A percentile compares a stretch with the other conserved stretches of the same genome.
Conservation (phyloP, 1,140 invertebrate species). For the Campoletis sonorensis region DNA sequence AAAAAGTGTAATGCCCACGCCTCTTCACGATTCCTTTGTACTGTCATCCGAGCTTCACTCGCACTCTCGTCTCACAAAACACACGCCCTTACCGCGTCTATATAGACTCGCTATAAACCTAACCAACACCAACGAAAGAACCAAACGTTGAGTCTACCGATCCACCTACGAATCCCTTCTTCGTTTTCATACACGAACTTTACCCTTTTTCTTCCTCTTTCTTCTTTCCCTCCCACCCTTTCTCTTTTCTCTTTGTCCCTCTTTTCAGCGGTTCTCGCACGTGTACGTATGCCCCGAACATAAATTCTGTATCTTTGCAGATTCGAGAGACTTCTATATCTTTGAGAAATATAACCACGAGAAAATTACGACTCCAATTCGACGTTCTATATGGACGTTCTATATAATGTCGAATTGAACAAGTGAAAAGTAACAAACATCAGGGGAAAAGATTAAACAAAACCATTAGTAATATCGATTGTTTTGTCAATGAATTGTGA, state of each 20-base stretch:
- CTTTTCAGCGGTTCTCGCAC: neutral
- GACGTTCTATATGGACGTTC: no score
- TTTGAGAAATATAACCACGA: neutral
- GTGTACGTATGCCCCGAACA: neutral
- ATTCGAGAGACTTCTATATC: neutral
- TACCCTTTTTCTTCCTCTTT: neutral
- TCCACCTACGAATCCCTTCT: constrained; percentile 39
- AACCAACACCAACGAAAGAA: constrained; percentile 21
- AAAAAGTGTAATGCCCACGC: constrained; percentile 50
- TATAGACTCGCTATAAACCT: neutral
- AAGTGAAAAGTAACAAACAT: no score
- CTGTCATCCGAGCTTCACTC: constrained; percentile 48
- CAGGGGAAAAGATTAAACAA: neutral
- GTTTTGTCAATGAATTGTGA: neutral
- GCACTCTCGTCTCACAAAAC: constrained; percentile 34
- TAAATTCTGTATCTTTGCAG: constrained; percentile 29
- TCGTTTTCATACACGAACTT: constrained; percentile 1
- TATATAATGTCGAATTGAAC: no score
- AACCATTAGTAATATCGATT: neutral
- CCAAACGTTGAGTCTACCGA: constrained; percentile 28
- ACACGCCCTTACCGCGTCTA: constrained; percentile 35
- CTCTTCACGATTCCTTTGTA: constrained; percentile 54
- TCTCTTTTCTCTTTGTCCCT: neutral
- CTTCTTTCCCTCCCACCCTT: neutral
- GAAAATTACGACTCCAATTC: neutral